These are phyloP conservation scores for Ranitomeya imitator DNA, from an alignment of 2,113 vertebrate genomes.

Conservation along the genomic window DNA sequence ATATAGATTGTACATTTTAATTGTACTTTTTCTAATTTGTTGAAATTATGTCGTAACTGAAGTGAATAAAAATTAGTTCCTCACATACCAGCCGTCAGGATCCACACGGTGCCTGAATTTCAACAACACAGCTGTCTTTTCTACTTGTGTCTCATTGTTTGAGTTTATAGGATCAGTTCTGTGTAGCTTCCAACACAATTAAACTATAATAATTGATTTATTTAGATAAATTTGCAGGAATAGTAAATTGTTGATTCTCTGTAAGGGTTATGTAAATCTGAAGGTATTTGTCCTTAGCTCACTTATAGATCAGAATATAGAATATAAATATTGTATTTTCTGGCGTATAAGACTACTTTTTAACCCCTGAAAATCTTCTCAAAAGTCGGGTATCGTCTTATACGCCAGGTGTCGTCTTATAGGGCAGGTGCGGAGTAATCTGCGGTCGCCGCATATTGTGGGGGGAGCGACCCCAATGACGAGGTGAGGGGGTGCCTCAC, in stretches of 20 bases:
- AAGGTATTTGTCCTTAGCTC: conserved; percentile 41
- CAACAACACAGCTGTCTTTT: conserved; percentile 13
- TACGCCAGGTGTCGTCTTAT: no score
- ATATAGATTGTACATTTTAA: not conserved
- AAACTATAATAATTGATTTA: conserved; percentile 35
- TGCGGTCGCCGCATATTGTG: no score
- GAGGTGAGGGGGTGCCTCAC: no score
- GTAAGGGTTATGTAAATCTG: conserved; percentile 18
- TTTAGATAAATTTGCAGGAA: conserved; percentile 17
- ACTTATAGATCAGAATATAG: conserved; percentile 29
- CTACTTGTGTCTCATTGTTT: not conserved
- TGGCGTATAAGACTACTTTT: no score
- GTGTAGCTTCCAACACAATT: conserved; percentile 21
- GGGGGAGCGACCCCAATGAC: no score
- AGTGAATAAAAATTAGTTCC: not conserved
- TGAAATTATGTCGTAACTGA: not conserved
- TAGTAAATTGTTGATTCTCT: conserved; percentile 25
- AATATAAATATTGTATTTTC: no score
- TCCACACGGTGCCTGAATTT: not conserved
- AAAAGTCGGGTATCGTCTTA: no score
- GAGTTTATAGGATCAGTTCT: not conserved
- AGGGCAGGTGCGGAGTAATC: no score
- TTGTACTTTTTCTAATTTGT: not conserved
- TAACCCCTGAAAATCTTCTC: no score
- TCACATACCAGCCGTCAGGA: not conserved